Evolutionary conservation across 2,888 invertebrate species (phyloP), one percentile per base, ranked within the genome.

Genomic region (Rhamphomyia laevipes): DNA sequence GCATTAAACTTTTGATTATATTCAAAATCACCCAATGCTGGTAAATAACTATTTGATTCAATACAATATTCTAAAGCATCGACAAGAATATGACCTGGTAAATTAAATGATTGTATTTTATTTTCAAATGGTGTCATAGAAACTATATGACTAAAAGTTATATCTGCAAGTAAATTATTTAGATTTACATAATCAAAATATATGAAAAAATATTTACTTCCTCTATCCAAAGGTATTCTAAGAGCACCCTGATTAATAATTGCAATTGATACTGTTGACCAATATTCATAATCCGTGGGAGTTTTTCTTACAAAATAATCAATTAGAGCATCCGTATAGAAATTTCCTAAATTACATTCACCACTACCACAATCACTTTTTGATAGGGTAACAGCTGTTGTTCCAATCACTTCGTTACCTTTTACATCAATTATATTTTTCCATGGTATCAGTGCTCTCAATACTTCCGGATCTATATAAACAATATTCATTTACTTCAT

Each of bases 71-170:
- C 82, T 2, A 82, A 71, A 12, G 82, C 78, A 51, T 78, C 76
- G 48, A 75, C 61, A 5, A 91, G 63, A 56, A 80, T 70, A 51
- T 73, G 67, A 0, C 91, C 91, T 46, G 74, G 72, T 48, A 91
- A 63, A 58, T 83, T 82, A 49, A 83, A 78, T 13, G 82, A 73
- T 59, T 86, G 81, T 51, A 88, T 72, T 43, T 76, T 77, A 66
- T 89, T 89, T 61, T 80, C 80, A 62, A 90, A 91, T 1, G 91
- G 91, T 51, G 81, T 74, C 18, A 81, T 76, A 57, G 79, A 77
- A 6, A 84, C 67, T 10, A 89, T 60, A 50, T 82, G 81, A 46
- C 79, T 81, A 38, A 80, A 82, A 1, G 84, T 85, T 12, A 85
- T 76, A 11, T 81, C 86, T 86, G 31, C n/a, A 51, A 45, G 18